These are phyloP conservation scores for Palloptera scutellata DNA, from an alignment of 2,888 invertebrate species.

Conservation along the genomic window DNA sequence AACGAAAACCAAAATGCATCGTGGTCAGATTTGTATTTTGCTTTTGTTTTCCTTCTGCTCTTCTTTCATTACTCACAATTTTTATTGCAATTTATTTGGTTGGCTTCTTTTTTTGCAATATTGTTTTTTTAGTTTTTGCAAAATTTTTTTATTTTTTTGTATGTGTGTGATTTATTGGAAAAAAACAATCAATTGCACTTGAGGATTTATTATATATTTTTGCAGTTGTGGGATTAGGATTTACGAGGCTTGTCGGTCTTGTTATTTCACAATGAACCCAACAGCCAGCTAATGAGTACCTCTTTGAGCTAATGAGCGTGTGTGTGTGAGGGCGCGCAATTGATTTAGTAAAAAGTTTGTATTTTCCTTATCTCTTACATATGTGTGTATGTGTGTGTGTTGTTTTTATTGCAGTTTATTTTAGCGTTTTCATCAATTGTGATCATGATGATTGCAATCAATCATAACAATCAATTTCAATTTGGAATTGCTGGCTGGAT, in stretches of 20 bases:
- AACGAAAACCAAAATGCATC: too few relatives aligned
- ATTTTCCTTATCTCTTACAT: not conserved
- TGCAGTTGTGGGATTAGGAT: conserved; percentile 32
- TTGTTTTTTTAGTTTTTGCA: too few relatives aligned
- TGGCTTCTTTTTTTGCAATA: conserved; percentile 19
- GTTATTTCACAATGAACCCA: not conserved
- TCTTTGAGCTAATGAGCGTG: not conserved
- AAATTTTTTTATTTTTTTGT: not conserved
- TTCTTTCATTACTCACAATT: conserved; percentile 7
- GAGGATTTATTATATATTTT: conserved; percentile 31
- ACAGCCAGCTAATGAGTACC: conserved; percentile 23
- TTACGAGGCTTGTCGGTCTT: conserved; percentile 9
- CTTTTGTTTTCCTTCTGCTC: not conserved
- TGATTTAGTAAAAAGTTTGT: not conserved
- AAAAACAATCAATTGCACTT: conserved; percentile 19
- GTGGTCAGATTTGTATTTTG: not conserved
- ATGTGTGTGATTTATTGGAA: conserved; percentile 32
- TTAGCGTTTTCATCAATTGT: conserved; percentile 1
- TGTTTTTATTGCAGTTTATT: conserved; percentile 4
- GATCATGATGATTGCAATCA: conserved; percentile 18
- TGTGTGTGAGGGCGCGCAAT: too few relatives aligned
- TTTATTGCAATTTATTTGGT: conserved; percentile 30
- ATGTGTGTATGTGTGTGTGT: conserved; percentile 2
- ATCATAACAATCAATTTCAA: conserved; percentile 23
- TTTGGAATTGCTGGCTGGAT: not conserved